A percentile compares a stretch with the other conserved stretches of the same genome.
phyloP scores from a whole-genome alignment of 2,797 vertebrate species.

The Gymnothorax reevesii region DNA sequence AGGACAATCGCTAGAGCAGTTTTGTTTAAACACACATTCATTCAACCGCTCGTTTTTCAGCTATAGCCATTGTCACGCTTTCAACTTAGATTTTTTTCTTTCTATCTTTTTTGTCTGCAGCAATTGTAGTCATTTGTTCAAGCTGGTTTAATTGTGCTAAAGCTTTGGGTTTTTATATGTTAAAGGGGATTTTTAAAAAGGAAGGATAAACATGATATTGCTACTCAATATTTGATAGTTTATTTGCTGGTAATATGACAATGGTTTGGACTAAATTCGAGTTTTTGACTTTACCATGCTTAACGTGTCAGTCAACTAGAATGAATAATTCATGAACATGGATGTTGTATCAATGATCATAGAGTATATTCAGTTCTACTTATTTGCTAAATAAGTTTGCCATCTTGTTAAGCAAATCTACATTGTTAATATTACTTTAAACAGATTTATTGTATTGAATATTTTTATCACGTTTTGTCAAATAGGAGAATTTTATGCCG shows the following conservation, averaged over 20 bases:
- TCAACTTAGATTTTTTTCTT: background rate
- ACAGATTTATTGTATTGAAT: background rate
- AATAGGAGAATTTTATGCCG: background rate
- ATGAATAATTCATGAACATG: background rate
- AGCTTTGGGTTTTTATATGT: background rate
- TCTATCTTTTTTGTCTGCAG: background rate
- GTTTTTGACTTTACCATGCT: background rate
- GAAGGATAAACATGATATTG: background rate
- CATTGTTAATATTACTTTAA: background rate
- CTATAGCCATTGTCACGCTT: constrained; percentile 45
- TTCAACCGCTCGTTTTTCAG: constrained; percentile 66
- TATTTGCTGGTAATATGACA: background rate
- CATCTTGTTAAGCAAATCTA: background rate
- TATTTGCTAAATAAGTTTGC: background rate
- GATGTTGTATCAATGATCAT: background rate
- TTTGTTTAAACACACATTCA: constrained; percentile 70
- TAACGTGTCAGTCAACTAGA: background rate
- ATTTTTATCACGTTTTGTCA: background rate
- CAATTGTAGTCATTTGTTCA: constrained; percentile 10
- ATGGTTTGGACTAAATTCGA: background rate
- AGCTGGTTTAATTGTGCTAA: background rate
- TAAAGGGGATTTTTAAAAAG: background rate
- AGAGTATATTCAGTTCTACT: background rate
- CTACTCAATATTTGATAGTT: background rate
- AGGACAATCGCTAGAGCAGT: constrained; percentile 59